Base-by-base conservation (phyloP, 1,140 invertebrate genomes). In the Phortica variegata region DNA sequence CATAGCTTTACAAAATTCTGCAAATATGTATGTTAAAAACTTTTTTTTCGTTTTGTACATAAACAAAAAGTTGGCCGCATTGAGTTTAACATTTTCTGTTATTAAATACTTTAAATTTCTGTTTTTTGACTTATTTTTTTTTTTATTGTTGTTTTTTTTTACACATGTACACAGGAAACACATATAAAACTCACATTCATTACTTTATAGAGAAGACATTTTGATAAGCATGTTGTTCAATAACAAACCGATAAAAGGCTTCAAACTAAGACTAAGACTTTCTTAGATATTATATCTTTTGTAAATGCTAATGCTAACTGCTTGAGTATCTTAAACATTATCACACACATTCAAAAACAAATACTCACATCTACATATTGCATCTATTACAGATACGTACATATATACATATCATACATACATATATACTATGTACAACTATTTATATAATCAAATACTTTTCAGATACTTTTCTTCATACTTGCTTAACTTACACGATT, bases 151-250 rank as follows among this genome's bases (percentile, higher is more conserved):
- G 10, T 46, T 10, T 32, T 31, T 45, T 53, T 3, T 38, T 63
- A 68, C 63, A 68, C 62, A 60, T 60, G 62, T 62, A 66, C 63
- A 6, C 6, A 60, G 60, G 29, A 60, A 44, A 66, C 60, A 60
- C 63, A 42, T 63, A 49, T 68, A 60, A 68, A 63, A 60, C 60
- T 66, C 63, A 66, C 63, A n/a, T 60, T 66, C 54, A 52, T 68
- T 66, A 53, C 31, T 60, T 68, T 66, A 63, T 47, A 62, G 60
- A 34, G 38, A 21, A 57, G 46, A 46, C 37, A 46, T 46, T 49
- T 52, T 53, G 16, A 58, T 60, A 55, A 68, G 63, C 63, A 68
- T 68, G 63, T 63, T 66, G 60, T 66, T 66, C 60, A 49, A 51
- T 26, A 26, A 26, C 10, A 6, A 26, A 26, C 5, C 10, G 10